Evolutionary conservation across 1,140 invertebrate genomes (phyloP), one percentile per base, ranked within the genome.

Genomic region (Aphaenogaster floridana): DNA sequence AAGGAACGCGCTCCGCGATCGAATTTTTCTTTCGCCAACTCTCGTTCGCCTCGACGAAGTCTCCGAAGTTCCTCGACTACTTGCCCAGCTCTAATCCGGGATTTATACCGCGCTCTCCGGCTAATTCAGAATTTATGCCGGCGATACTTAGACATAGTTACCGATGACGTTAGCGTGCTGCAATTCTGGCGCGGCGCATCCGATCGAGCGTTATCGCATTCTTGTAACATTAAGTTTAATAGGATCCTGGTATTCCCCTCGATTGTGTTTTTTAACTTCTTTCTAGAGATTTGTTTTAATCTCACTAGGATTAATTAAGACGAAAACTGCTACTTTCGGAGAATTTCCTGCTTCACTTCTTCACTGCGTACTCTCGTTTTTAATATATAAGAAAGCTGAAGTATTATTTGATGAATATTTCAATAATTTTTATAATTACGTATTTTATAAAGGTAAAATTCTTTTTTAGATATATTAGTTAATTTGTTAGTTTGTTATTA

Each of bases 21-120:
- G 78, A 84, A 84, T 87, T 87, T 84, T 87, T 87, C 86, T 84
- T 87, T 64, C 78, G 48, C 34, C n/a, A 87, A 87, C 86, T 86
- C 64, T 61, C 79, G 42, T 84, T 81, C 79, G 45, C 57, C 68
- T 64, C 57, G 21, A 17, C 80, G 15, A 48, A 84, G 80, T 84
- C 59, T 61, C 59, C 61, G 11, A 57, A 77, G 76, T 80, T 79
- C 36, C 59, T 45, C 36, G 48, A 69, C 8, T 71, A 54, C 64
- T 84, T 61, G 80, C 54, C 50, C 42, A 42, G 28, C 52, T 84
- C 54, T 74, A 84, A 84, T 84, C 54, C 80, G 57, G 54, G 80
- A 76, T 84, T 84, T 84, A 76, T 84, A 63, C 69, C 69, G 28
- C 39, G 28, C 28, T 74, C 54, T 68, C 17, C n/a, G 39, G 34